phyloP scores from a whole-genome alignment of 2,797 vertebrate species.

The Acanthornis magna region DNA sequence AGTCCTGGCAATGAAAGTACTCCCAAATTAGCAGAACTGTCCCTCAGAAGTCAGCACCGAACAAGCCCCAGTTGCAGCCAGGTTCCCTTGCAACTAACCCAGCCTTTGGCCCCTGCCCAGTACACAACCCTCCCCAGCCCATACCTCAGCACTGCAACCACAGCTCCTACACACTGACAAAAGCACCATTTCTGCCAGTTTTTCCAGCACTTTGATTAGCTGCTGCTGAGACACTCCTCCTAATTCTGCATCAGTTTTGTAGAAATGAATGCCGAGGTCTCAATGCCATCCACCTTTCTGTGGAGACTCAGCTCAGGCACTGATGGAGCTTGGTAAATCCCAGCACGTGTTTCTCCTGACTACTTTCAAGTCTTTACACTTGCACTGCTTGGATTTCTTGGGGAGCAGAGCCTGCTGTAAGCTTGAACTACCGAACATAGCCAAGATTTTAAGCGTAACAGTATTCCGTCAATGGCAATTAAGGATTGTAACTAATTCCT shows the following conservation, averaged over 20 bases:
- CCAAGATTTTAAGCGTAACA: not conserved
- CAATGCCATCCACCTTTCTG: not conserved
- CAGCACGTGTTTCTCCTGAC: not conserved
- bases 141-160: not conserved
- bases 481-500: not conserved
- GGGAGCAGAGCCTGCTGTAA: not conserved
- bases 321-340: not conserved
- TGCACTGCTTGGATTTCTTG: not conserved
- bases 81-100: rapidly evolving
- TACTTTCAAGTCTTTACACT: not conserved
- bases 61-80: rapidly evolving
- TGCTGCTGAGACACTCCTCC: not conserved
- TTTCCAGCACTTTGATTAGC: not conserved
- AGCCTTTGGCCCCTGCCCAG: not conserved
- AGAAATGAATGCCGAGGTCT: not conserved
- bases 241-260: not conserved
- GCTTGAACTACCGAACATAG: rapidly evolving
- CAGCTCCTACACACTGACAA: too few species aligned
- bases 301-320: rapidly evolving
- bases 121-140: rapidly evolving
- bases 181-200: not conserved
- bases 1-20: not conserved
- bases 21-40: not conserved
- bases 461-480: not conserved
- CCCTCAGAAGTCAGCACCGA: not conserved